Conservation (phyloP, 2,797 vertebrate genomes). For the Melanotaenia nigrans region DNA sequence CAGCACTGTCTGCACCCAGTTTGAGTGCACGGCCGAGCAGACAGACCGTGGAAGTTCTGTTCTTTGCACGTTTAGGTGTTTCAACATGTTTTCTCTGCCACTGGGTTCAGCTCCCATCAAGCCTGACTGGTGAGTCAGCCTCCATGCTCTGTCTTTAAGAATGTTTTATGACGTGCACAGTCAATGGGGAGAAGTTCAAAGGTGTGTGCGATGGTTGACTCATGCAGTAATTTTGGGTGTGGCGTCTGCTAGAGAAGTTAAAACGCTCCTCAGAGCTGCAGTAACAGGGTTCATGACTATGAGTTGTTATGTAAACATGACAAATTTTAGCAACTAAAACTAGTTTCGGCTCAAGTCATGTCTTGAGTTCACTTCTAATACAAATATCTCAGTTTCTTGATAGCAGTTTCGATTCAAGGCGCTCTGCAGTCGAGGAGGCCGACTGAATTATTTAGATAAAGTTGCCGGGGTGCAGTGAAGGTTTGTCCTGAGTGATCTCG, state of each 20-base stretch:
- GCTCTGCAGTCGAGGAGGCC: not conserved
- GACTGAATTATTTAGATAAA: not conserved
- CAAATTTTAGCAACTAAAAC: not conserved
- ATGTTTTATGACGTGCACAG: not conserved
- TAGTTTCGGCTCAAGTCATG: not conserved
- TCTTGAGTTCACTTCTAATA: not conserved
- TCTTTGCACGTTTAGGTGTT: not conserved
- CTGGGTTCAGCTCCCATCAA: conserved; percentile 1
- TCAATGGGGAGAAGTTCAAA: conserved; percentile 1
- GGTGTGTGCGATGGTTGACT: conserved; percentile 7
- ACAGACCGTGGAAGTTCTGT: not conserved
- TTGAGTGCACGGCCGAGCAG: not conserved
- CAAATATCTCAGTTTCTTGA: conserved; percentile 4
- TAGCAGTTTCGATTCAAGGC: not conserved
- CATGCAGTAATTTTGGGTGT: not conserved
- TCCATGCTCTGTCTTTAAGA: conserved; percentile 5
- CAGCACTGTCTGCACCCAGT: not conserved
- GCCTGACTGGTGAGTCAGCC: conserved; percentile 2
- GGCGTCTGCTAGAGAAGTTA: not conserved
- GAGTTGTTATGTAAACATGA: not conserved
- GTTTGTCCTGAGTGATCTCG: not conserved
- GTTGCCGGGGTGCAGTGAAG: not conserved
- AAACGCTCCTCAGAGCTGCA: not conserved
- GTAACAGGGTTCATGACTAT: not conserved
- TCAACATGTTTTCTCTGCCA: conserved; percentile 4